Evolutionary conservation across 2,113 vertebrate genomes (phyloP).

Genomic region (Asarcornis scutulata): DNA sequence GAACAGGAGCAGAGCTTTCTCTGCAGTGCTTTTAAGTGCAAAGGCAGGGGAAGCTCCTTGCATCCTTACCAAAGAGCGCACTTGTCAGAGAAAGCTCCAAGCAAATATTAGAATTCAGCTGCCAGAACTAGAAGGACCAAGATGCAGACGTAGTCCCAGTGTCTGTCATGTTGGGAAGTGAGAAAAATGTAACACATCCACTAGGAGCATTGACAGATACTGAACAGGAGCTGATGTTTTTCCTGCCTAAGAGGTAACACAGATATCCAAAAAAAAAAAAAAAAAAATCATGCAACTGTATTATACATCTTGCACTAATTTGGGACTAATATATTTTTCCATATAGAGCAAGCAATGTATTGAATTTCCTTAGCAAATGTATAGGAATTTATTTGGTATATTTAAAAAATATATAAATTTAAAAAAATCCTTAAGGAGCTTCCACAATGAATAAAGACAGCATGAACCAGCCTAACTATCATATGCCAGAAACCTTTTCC

Average conservation of each 20-base stretch:
- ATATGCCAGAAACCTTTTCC: not conserved
- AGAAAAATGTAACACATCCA: constrained; percentile 65
- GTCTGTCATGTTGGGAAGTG: constrained; percentile 62
- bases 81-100: constrained; percentile 31
- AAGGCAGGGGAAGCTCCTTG: not conserved
- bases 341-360: not conserved
- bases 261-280: not conserved
- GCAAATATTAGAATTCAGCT: constrained; percentile 55
- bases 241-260: constrained; percentile 31
- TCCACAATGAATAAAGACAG: not conserved
- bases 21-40: not conserved
- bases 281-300: not conserved
- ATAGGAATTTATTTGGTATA: not conserved
- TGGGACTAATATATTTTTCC: not conserved
- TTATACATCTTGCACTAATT: not conserved
- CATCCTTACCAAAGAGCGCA: not conserved
- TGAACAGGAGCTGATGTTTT: constrained; percentile 39
- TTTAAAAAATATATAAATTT: not conserved
- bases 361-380: not conserved
- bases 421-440: not conserved
- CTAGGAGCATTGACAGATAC: constrained; percentile 59
- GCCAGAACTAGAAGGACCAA: constrained; percentile 64
- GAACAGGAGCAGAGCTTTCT: not conserved
- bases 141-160: constrained; percentile 48
- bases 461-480: not conserved